phyloP scores from a whole-genome alignment of 2,113 vertebrate genomes.

The Hydrochoerus hydrochaeris region DNA sequence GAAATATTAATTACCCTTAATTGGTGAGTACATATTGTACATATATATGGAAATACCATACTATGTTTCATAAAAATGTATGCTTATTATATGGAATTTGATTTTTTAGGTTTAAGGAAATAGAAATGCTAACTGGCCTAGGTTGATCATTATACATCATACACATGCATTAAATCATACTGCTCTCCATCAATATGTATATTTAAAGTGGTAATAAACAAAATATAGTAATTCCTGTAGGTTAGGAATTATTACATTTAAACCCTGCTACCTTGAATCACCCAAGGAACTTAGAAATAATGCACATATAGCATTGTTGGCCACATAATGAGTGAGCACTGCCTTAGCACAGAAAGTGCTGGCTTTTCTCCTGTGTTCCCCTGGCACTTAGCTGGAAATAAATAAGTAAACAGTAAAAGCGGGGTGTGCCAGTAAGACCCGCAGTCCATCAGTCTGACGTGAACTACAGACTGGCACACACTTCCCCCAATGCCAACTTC shows the following conservation, averaged over 20 bases:
- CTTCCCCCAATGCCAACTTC: not conserved
- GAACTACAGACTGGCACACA: not conserved
- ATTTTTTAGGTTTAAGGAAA: not conserved
- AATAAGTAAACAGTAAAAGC: not conserved
- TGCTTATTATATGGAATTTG: not conserved
- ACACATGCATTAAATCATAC: not conserved
- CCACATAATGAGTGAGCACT: not conserved
- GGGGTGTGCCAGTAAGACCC: rapidly evolving
- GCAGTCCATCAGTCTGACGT: not conserved
- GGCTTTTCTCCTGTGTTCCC: not conserved
- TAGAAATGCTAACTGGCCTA: not conserved
- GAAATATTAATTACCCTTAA: not conserved
- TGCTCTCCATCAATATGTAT: not conserved
- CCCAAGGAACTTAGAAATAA: not conserved
- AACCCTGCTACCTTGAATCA: not conserved
- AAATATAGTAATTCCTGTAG: not conserved
- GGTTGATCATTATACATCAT: not conserved
- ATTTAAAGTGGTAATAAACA: not conserved
- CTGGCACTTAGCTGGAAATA: not conserved
- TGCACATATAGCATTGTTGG: too few relatives aligned
- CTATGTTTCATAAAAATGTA: not conserved
- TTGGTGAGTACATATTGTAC: not conserved
- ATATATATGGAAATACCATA: not conserved
- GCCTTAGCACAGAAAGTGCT: not conserved
- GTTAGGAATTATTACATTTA: not conserved